Base-by-base conservation (phyloP, 2,888 invertebrate genomes). In the Epirrita christyi region DNA sequence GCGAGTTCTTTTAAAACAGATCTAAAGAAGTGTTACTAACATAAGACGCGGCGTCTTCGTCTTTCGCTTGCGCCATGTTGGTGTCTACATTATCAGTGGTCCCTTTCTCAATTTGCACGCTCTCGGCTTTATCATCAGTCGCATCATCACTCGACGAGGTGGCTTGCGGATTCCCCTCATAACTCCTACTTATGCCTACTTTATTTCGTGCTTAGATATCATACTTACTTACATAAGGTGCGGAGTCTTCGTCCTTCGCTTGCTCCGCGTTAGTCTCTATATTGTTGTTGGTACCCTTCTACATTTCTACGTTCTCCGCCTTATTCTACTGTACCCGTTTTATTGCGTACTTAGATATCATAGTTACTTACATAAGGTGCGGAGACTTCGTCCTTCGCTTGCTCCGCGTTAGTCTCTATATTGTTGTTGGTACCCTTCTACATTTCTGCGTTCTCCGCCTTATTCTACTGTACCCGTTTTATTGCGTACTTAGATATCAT, bases 101-200 rank as follows among this genome's bases (percentile, higher is more conserved):
- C 0, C 92, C 92, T 53, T 67, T 75, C 5, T 90, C 83, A 85
- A 85, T 86, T 62, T 90, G 80, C 0, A 93, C 92, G 41, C 93
- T 93, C 55, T 94, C 92, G 0, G 86, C 88, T 43, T 82, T 88
- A 13, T 93, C 92, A 70, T 88, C 84, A 0, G 89, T 86, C 0
- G 92, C 92, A n/a, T 93, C 90, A 61, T 92, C 83, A 50, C 81
- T 88, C 0, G 91, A 89, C 1, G 91, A 91, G 66, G 92, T 92
- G 1, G 93, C 90, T 67, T 93, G 85, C 52, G 93, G 92, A 63
- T 93, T 92, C 0, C 92, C 81, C 46, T 92, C 90, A 34, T 85
- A 86, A 15, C 85, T 81, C 57, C n/a, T n/a, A n/a, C 53, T 67
- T 75, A 6, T 90, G 83, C 86, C 86, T n/a, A n/a, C n/a, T n/a